Base-by-base conservation (phyloP, 2,113 vertebrate genomes). In the Eudorcas thomsonii region DNA sequence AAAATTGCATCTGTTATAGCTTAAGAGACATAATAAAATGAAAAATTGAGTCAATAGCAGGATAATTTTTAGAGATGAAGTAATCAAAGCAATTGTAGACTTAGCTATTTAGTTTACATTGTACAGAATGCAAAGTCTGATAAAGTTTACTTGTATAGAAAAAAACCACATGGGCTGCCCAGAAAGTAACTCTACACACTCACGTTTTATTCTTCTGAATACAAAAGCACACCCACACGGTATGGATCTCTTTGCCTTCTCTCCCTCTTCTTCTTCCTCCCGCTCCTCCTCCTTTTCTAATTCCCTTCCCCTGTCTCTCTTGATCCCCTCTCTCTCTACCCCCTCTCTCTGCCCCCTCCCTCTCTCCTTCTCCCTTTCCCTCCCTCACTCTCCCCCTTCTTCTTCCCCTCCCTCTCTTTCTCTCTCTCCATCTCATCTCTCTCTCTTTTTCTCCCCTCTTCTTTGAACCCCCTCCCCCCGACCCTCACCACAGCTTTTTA, bases 1-100 rank as follows among this genome's bases (percentile, higher is more conserved):
- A 84, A 94, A 93, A 28, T 85, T 81, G 50, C 39, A 48, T 92
- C 87, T 94, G 55, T 89, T 59, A 90, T 84, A 81, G 81, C 59
- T 97, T 85, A 59, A 57, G 26, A 59, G 21, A 13, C 54, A 8
- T 50, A 54, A 94, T 91, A 82, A 67, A 97, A 71, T 43, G 62
- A 81, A 78, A 95, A 80, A 26, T 43, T 43, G 30, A 88, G 33
- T 80, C 67, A 93, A 54, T 84, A 74, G 88, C 64, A 54, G 81
- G 85, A 48, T 95, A 60, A 80, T 88, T 90, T 92, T 92, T 67
- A 82, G 90, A 92, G 33, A 74, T 55, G 28, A 7, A 82, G 91
- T 62, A 71, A 84, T 86, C 90, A 90, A 62, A 88, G 85, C 64
- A 71, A 43, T 77, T 82, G 52, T 67, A 50, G 82, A 88, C 25